These are phyloP conservation scores for Ischnus inquisitorius DNA, from an alignment of 2,888 invertebrate species.

Conservation along the genomic window DNA sequence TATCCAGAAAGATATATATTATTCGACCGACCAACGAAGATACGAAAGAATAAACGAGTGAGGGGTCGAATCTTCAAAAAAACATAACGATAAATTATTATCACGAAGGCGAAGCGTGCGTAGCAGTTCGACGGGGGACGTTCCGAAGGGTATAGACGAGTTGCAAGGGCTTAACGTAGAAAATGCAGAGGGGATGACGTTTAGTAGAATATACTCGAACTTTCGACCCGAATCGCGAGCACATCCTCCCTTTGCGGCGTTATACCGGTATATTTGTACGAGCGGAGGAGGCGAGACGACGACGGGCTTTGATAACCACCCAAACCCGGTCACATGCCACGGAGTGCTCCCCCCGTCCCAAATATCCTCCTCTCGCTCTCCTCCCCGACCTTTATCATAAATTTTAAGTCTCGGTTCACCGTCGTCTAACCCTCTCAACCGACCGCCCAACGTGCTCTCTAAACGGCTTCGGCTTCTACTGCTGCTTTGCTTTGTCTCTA, in stretches of 20 bases:
- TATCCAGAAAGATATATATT: conserved; percentile 16
- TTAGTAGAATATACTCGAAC: conserved; percentile 71
- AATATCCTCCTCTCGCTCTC: conserved; percentile 47
- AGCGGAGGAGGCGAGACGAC: conserved; percentile 49
- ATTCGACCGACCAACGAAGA: conserved; percentile 23
- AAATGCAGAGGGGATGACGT: conserved; percentile 66
- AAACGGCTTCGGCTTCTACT: conserved; percentile 31
- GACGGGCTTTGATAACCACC: conserved; percentile 71
- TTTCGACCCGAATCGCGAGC: conserved; percentile 69
- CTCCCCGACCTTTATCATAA: conserved; percentile 70
- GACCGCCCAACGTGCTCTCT: conserved; percentile 43
- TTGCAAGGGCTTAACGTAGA: conserved; percentile 56
- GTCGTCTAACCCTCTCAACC: conserved; percentile 62
- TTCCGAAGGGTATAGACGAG: conserved; percentile 38
- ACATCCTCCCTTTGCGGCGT: not conserved
- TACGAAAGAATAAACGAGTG: conserved; percentile 48
- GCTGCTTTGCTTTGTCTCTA: conserved; percentile 13
- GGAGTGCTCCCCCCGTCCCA: conserved; percentile 63
- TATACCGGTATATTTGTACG: conserved; percentile 25
- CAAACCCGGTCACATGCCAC: conserved; percentile 66
- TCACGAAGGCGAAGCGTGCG: conserved; percentile 21
- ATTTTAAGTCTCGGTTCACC: conserved; percentile 71
- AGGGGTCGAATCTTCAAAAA: conserved; percentile 38
- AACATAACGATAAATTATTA: conserved; percentile 65
- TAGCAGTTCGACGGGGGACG: not conserved